These are phyloP conservation scores for Ceratoteleas bidentatus DNA, from an alignment of 1,140 invertebrate genomes.

Conservation along the genomic window DNA sequence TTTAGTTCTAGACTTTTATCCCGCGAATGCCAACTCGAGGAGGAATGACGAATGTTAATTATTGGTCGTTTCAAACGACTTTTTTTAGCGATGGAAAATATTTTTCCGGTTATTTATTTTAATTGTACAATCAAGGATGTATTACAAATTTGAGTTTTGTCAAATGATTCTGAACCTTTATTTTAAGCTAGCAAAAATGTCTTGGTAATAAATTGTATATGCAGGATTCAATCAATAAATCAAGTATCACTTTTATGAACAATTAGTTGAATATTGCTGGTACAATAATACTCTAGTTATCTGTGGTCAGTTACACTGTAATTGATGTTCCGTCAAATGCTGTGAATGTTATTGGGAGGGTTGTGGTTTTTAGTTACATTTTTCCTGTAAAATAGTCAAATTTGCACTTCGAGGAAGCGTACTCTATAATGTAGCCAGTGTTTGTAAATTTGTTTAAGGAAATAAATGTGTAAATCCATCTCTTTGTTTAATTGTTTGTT, in stretches of 20 bases:
- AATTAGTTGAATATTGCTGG: not conserved
- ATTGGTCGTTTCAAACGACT: too few species aligned
- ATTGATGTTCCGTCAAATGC: not conserved
- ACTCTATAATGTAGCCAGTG: not conserved
- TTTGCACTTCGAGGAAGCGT: not conserved
- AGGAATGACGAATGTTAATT: slow-evolving; percentile 71
- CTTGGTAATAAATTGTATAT: too few species aligned
- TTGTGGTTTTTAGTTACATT: not conserved
- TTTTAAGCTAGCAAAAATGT: too few species aligned
- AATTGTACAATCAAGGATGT: too few species aligned
- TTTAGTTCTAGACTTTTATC: slow-evolving; percentile 82
- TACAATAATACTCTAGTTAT: slow-evolving; percentile 2
- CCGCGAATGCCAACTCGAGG: slow-evolving; percentile 75
- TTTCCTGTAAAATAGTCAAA: slow-evolving; percentile 1
- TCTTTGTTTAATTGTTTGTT: not conserved
- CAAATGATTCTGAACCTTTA: too few species aligned
- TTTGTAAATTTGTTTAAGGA: slow-evolving; percentile 10
- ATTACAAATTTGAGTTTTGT: too few species aligned
- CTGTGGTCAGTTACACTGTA: not conserved
- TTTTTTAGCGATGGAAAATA: too few species aligned
- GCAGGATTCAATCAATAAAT: too few species aligned
- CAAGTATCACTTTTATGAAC: not conserved
- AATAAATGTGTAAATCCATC: slow-evolving; percentile 3
- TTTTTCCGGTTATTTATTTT: too few species aligned
- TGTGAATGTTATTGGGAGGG: not conserved